Conservation (phyloP, 2,797 vertebrate species). For the Lagorchestes hirsutus region DNA sequence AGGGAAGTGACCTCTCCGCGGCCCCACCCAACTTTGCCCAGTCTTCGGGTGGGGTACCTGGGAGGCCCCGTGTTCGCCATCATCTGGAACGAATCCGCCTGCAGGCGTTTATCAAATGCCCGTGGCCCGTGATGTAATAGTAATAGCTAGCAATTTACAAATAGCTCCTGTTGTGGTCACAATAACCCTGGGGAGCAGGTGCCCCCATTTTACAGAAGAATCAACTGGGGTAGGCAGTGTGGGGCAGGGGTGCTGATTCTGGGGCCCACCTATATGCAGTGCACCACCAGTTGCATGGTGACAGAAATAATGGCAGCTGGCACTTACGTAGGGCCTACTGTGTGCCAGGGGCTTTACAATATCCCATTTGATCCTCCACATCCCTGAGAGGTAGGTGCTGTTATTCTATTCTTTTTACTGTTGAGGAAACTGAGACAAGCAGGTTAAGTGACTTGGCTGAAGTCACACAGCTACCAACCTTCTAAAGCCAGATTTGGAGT, state of each 20-base stretch:
- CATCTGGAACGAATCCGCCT: not conserved
- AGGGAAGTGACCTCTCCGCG: not conserved
- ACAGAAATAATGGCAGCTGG: not conserved
- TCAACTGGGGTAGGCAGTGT: not conserved
- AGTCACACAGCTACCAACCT: not conserved
- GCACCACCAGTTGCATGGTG: not conserved
- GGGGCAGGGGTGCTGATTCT: not conserved
- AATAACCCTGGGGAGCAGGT: not conserved
- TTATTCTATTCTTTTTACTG: not conserved
- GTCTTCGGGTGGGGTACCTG: not conserved
- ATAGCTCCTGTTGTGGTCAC: not conserved
- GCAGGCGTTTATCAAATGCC: not conserved
- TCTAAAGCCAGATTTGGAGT: not conserved
- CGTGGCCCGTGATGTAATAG: not conserved
- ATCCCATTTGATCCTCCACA: not conserved
- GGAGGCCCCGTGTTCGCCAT: not conserved
- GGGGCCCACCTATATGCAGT: not conserved
- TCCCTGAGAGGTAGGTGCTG: not conserved
- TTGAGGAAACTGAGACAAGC: not conserved
- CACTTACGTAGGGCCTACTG: rapidly evolving
- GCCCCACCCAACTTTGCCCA: not conserved
- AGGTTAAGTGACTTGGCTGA: not conserved
- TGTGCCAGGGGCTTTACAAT: not conserved
- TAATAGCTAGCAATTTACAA: not conserved
- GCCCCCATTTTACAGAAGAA: not conserved